Evolutionary conservation across 1,140 invertebrate genomes (phyloP), one percentile per base, ranked within the genome.

Genomic region (Drosophila nebulosa): DNA sequence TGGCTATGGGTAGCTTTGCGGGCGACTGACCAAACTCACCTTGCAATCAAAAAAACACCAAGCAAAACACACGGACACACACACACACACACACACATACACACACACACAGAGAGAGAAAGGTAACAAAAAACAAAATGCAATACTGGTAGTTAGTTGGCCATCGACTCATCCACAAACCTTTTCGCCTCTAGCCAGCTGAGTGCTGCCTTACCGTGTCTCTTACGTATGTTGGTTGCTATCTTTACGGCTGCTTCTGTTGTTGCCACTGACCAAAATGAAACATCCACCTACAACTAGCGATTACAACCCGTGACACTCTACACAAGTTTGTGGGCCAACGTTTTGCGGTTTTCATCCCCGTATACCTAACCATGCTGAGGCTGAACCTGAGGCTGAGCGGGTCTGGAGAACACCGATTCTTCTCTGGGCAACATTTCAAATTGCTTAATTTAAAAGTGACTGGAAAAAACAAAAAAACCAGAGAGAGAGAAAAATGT

Each of bases 361-460:
- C 27, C 10, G 10, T 1, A 32, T n/a, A 10, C 30, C 30, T 10
- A 10, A n/a, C n/a, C 24, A 24, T 24, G 24, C 30, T 36, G 35
- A 14, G 12, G 35, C 35, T 36, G 35, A n/a, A n/a, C n/a, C 52
- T 42, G 6, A 10, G 36, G 56, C 36, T 12, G 36, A 36, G 27
- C 16, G n/a, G 36, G 63, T 14, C 52, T 27, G 30, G 39, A 52
- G 35, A 32, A 27, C n/a, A 46, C 39, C 39, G 59, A 27, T 14
- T 42, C 69, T 65, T 76, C 64, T 69, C 64, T 79, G 78, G 78
- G 61, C 70, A 67, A 88, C 78, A 88, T 86, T 86, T 88, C 74
- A 88, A 86, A 88, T 88, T 86, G 81, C 83, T 88, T 83, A 86
- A 86, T 86, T 78, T 88, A 88, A 81, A 88, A 88, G 74, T 74